Evolutionary conservation across 1,140 invertebrate species (phyloP).

Genomic region (Acromyrmex charruanus): DNA sequence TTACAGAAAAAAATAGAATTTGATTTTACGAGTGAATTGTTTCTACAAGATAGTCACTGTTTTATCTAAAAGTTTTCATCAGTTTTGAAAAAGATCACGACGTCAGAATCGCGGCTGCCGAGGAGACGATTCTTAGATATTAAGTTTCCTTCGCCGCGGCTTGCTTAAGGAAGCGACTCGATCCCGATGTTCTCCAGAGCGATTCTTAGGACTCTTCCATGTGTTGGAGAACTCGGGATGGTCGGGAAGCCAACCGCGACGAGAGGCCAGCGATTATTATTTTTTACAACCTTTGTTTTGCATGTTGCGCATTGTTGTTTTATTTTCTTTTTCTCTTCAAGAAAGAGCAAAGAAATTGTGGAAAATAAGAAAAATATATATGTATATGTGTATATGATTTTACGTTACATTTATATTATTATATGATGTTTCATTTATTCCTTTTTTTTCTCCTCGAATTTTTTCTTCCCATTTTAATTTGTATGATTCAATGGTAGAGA

Average conservation of each 20-base stretch:
- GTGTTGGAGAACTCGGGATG: conserved; percentile 25
- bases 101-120: conserved; percentile 62
- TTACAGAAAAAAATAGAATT: not conserved
- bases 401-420: conserved; percentile 69
- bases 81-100: not conserved
- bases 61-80: not conserved
- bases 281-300: conserved; percentile 83
- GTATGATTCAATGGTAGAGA: not conserved
- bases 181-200: conserved; percentile 9
- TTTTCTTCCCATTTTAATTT: not conserved
- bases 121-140: conserved; percentile 72
- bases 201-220: not conserved
- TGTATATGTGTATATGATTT: conserved; percentile 70
- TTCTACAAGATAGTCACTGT: not conserved
- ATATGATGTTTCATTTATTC: not conserved
- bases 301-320: conserved; percentile 86
- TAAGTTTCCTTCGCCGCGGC: conserved; percentile 65
- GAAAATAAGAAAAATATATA: conserved; percentile 75
- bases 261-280: conserved; percentile 73
- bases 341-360: conserved; percentile 72
- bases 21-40: conserved; percentile 10
- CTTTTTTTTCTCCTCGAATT: not conserved
- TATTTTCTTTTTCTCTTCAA: conserved; percentile 81
- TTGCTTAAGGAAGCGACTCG: conserved; percentile 16
- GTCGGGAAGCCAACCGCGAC: conserved; percentile 44